Base-by-base conservation (phyloP, 2,113 vertebrate genomes). In the Pandion haliaetus region DNA sequence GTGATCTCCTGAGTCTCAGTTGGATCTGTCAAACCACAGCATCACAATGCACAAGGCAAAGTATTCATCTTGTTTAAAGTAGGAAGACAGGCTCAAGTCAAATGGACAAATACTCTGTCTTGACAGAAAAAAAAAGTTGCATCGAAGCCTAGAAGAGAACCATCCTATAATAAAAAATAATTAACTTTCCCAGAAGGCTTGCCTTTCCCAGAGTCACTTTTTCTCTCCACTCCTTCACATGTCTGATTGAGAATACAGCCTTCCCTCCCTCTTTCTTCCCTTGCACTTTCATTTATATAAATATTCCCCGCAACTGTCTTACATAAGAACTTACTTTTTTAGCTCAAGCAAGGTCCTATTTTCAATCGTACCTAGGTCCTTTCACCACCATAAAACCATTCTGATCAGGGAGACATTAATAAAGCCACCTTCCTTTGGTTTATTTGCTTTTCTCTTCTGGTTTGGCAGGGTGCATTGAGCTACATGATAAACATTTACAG, bases 401-500 rank as follows among this genome's bases (percentile, higher is more conserved):
- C 54, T 87, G 82, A 92, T 90, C 38, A 92, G 65, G 92, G 42
- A 94, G 17, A 74, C 44, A 85, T 88, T 73, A 90, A 90, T 91
- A 94, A 86, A 95, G 47, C 62, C 34, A 74, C 58, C 47, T 81
- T 80, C 55, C 31, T 61, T 88, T 73, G 23, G 29, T 95, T 97
- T 90, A 89, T 94, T 93, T 95, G 40, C 23, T 82, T 92, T 93
- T 78, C 72, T 61, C 24, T 85, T 82, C 54, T 83, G 44, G 31
- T 79, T 85, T 17, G 4, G 88, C 82, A 80, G 34, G 62, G 28
- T 93, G 47, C 78, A 65, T 31, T 92, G 55, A 79, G 50, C 49
- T 88, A 83, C 34, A n/a, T 57, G 84, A 93, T 87, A 86, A 96
- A 97, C 86, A 87, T 94, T 96, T 95, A 91, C 58, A 85, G 40